Percentiles rank a stretch among this genome's conserved stretches.
Evolutionary conservation across 2,888 invertebrate genomes (phyloP).

Genomic region (Trissolcus brochymenae): DNA sequence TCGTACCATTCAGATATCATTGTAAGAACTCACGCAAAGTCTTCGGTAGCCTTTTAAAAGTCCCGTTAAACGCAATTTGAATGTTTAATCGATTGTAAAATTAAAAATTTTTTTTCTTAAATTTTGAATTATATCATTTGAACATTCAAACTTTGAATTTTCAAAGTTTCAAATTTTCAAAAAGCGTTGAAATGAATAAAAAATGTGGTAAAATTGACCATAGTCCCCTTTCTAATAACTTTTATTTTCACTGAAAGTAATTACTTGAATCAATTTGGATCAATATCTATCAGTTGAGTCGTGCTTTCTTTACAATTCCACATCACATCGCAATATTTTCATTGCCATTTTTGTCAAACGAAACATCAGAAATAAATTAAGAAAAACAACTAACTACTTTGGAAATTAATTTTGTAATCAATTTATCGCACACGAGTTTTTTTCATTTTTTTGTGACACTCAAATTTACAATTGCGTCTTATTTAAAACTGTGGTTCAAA

Average conservation of each 20-base stretch:
- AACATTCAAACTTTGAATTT: too few species aligned
- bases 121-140: too few species aligned
- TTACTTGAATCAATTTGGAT: constrained; percentile 15
- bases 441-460: too few species aligned
- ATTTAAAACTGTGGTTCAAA: constrained; percentile 3
- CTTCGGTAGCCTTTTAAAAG: constrained; percentile 18
- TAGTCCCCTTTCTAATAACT: background rate
- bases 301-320: constrained; percentile 10
- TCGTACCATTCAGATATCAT: constrained; percentile 46
- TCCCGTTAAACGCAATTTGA: background rate
- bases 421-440: too few species aligned
- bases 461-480: too few species aligned
- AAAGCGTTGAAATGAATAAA: too few species aligned
- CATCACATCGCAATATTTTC: background rate
- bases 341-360: background rate
- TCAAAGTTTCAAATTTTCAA: too few species aligned
- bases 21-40: constrained; percentile 40
- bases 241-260: background rate
- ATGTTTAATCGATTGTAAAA: too few species aligned
- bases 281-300: constrained; percentile 3
- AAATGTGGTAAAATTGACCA: background rate
- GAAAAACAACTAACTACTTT: too few species aligned
- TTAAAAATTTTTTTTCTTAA: too few species aligned
- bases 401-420: too few species aligned
- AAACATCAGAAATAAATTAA: too few species aligned